Evolutionary conservation across 2,888 invertebrate genomes (phyloP), one percentile per base, ranked within the genome.

Genomic region (Dryococelus australis): DNA sequence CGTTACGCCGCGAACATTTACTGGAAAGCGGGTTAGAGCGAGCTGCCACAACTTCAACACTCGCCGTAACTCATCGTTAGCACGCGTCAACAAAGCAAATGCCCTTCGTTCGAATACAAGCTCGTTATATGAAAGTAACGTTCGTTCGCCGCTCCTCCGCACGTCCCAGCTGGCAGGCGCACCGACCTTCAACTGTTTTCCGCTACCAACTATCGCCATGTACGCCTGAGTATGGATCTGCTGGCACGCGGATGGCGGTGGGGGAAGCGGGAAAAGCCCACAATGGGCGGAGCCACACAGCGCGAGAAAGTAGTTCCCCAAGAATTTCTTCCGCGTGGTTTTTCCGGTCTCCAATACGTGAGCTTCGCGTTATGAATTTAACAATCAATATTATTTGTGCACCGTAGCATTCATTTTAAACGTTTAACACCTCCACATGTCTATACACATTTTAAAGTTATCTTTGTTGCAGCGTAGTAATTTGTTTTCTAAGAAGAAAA

Each of bases 191-290:
- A 85, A 51, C 28, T 26, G 43, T 85, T 85, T 35, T 87, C 43
- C 85, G 24, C 65, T 28, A 78, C 83, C 88, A 47, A 26, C 86
- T 83, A 87, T 86, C 86, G 88, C 88, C 88, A 88, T 88, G 88
- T 88, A 88, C 81, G 86, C 65, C 86, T 86, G 85, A 87, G 88
- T 86, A 86, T 84, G 51, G 86, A 86, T 86, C 65, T 43, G 43
- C 26, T 47, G n/a, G n/a, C 28, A 26, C 43, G 80, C 81, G 28
- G 43, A 20, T 24, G 4, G 35, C 81, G n/a, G 79, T 26, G 84
- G 53, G 86, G 88, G 88, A 85, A 84, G 53, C 47, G 86, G 88
- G 87, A 87, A 88, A 87, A 85, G 84, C 87, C 88, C 87, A 86
- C 78, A 83, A 43, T 83, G 85, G 88, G 87, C 86, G 88, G 88